Percentiles rank a stretch among this genome's conserved stretches.
These are phyloP conservation scores for Oegoconia quadripuncta DNA, from an alignment of 2,888 invertebrate genomes.

Conservation along the genomic window DNA sequence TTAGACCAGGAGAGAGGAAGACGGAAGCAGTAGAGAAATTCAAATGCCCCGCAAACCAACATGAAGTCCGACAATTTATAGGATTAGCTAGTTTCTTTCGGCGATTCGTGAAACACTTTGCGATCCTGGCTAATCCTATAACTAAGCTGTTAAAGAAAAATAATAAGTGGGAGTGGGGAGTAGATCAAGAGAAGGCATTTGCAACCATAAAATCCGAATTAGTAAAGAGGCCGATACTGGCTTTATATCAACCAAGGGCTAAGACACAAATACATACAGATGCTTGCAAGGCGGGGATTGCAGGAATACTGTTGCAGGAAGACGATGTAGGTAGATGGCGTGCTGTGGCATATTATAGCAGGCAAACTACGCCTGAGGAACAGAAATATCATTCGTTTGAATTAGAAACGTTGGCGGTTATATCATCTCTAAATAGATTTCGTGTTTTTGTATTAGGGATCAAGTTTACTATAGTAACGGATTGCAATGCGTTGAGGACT, in stretches of 20 bases:
- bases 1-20: too few relatives aligned
- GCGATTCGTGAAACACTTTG: conserved; percentile 30
- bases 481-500: conserved; percentile 14
- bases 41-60: too few relatives aligned
- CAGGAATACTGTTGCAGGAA: conserved; percentile 31
- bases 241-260: conserved; percentile 14
- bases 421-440: conserved; percentile 12
- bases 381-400: conserved; percentile 22
- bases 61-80: conserved; percentile 28
- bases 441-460: conserved; percentile 10
- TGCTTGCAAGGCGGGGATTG: conserved; percentile 29
- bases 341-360: conserved; percentile 11
- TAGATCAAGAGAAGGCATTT: conserved; percentile 8
- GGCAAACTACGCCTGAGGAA: conserved; percentile 10
- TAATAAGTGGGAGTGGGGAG: conserved; percentile 20
- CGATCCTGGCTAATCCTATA: conserved; percentile 25
- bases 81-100: conserved; percentile 30
- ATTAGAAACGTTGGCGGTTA: conserved; percentile 11
- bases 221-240: conserved; percentile 11
- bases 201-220: background rate
- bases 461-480: conserved; percentile 14
- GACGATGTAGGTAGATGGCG: conserved; percentile 2
- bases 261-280: conserved; percentile 35
- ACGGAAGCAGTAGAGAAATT: too few relatives aligned
- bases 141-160: conserved; percentile 26